Evolutionary conservation across 2,888 invertebrate genomes (phyloP).

Genomic region (Megastigmus dorsalis): DNA sequence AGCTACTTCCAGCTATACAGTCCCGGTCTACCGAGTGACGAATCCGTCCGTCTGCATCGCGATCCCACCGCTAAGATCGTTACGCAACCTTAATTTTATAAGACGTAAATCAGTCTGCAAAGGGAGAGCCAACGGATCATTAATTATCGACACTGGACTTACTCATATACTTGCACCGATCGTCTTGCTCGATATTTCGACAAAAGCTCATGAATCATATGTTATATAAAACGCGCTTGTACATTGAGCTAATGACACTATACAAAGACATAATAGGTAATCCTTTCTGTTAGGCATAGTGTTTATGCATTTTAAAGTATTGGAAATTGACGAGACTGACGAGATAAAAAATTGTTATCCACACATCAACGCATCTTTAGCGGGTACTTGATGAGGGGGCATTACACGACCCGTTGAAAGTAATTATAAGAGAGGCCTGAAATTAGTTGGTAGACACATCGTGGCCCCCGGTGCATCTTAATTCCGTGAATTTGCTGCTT

Average conservation of each 20-base stretch:
- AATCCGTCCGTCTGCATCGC: neutral
- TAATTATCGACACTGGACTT: conserved; percentile 12
- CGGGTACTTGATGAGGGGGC: too few relatives aligned
- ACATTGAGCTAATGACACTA: too few relatives aligned
- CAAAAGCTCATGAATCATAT: too few relatives aligned
- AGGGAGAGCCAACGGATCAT: conserved; percentile 2
- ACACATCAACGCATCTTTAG: neutral
- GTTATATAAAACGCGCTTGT: too few relatives aligned
- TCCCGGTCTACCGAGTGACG: neutral
- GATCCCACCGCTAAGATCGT: conserved; percentile 17
- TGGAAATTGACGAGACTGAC: neutral
- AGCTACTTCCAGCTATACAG: neutral
- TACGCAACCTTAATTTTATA: conserved; percentile 18
- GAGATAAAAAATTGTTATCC: neutral
- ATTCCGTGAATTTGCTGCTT: conserved; percentile 35
- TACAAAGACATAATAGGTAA: too few relatives aligned
- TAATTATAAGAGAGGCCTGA: conserved; percentile 25
- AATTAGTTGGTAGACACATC: conserved; percentile 15
- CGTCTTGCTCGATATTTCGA: too few relatives aligned
- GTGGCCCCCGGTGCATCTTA: conserved; percentile 21
- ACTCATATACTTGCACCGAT: too few relatives aligned
- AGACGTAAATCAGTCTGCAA: conserved; percentile 2
- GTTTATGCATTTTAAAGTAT: neutral
- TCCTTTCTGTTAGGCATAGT: neutral
- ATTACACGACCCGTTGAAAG: neutral